Conservation (phyloP, 2,888 invertebrate genomes). For the Spilosoma lubricipeda region DNA sequence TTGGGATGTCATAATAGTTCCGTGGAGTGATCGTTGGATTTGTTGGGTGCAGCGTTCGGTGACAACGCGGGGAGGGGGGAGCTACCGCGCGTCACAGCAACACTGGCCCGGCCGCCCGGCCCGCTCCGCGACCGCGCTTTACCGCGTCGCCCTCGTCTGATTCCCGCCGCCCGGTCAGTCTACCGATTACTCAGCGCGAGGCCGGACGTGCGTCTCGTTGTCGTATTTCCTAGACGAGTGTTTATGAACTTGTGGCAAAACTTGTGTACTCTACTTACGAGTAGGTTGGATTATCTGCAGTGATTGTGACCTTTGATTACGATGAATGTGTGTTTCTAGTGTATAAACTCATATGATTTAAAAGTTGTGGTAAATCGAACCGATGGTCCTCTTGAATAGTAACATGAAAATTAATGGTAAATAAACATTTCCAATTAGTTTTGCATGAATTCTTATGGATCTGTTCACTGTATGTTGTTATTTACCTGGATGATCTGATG, state of each 20-base stretch:
- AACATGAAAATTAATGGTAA: constrained; percentile 86
- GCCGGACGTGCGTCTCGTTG: constrained; percentile 53
- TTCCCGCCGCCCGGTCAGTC: constrained; percentile 61
- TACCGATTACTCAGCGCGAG: constrained; percentile 60
- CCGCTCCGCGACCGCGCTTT: constrained; percentile 48
- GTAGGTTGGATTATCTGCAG: constrained; percentile 78
- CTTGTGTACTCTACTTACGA: constrained; percentile 67
- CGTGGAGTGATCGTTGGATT: constrained; percentile 70
- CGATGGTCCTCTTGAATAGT: constrained; percentile 85
- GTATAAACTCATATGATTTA: constrained; percentile 57
- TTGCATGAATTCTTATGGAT: constrained; percentile 74
- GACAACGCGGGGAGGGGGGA: constrained; percentile 54
- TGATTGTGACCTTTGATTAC: constrained; percentile 75
- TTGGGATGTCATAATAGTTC: constrained; percentile 71
- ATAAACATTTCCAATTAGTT: constrained; percentile 63
- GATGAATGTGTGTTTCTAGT: constrained; percentile 72
- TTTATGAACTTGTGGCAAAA: constrained; percentile 73
- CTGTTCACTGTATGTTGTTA: constrained; percentile 68
- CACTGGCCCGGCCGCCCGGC: constrained; percentile 47
- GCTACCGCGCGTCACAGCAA: constrained; percentile 65
- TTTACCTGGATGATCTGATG: constrained; percentile 74
- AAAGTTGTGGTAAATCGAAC: constrained; percentile 70
- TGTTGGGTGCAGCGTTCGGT: constrained; percentile 70
- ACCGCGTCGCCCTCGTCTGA: constrained; percentile 38
- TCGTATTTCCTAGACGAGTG: constrained; percentile 52